Evolutionary conservation across 2,888 invertebrate species (phyloP).

Genomic region (Calliphora vomitoria): DNA sequence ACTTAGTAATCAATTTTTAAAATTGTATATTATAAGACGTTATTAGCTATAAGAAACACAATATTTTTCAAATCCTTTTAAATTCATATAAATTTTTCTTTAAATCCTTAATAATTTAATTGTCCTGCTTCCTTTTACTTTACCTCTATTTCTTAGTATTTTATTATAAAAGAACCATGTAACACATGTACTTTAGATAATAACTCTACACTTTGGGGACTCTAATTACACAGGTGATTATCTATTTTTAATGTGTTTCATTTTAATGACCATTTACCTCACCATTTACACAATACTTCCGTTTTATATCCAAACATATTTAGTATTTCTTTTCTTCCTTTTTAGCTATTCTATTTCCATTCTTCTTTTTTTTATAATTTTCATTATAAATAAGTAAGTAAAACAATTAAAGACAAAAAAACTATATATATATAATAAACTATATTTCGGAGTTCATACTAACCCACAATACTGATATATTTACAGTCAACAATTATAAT

Average conservation of each 20-base stretch:
- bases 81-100: not conserved
- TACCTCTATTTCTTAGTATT: not conserved
- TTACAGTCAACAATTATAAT: conserved; percentile 44
- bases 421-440: not conserved
- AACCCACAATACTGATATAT: not conserved
- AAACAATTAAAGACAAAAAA: conserved; percentile 13
- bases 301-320: conserved; percentile 35
- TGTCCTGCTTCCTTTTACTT: not conserved
- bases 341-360: not conserved
- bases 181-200: conserved; percentile 42
- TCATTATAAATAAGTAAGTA: conserved; percentile 26
- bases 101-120: not conserved
- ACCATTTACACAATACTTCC: conserved; percentile 58
- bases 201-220: conserved; percentile 66
- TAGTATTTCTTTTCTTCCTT: not conserved
- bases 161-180: conserved; percentile 11
- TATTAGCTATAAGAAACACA: too few relatives aligned
- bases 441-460: conserved; percentile 5
- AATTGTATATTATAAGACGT: too few relatives aligned
- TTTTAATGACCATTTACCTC: conserved; percentile 68
- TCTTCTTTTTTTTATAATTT: not conserved
- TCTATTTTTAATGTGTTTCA: conserved; percentile 72
- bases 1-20: too few relatives aligned
- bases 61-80: not conserved
- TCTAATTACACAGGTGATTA: conserved; percentile 73